Base-by-base conservation (phyloP, 2,113 vertebrate species). In the Nannospalax galili region DNA sequence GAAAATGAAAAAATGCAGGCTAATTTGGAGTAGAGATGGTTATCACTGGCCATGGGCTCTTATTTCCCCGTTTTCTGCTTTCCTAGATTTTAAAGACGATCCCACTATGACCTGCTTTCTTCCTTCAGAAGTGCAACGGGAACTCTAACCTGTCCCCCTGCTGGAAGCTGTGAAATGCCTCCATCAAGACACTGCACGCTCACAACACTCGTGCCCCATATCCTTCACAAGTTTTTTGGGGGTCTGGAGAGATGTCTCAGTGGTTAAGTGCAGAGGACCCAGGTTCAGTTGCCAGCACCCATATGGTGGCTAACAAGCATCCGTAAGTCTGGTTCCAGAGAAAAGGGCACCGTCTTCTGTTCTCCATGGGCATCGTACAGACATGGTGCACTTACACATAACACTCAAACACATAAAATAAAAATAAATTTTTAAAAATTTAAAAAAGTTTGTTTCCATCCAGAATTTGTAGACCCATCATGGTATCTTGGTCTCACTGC, bases 41-140 rank as follows among this genome's bases (percentile, higher is more conserved):
- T 35, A 74, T 40, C n/a, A 93, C 20, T n/a, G 72, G 45, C 35
- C 86, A 16, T 56, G 79, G 60, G 32, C 28, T 37, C 28, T 19
- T 75, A 1, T 78, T 67, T 80, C 56, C 17, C 72, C n/a, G n/a
- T 24, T 52, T 60, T 75, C 28, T 26, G n/a, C 48, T 24, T 28
- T n/a, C 35, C 30, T 69, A 12, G 19, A 30, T 67, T 90, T 93
- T 88, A 77, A 90, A 73, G 73, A 88, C 48, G 28, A 91, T 35
- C 40, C 58, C 24, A 78, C 40, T 58, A 42, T n/a, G 22, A 88
- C 60, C 72, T n/a, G n/a, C n/a, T n/a, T n/a, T n/a, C n/a, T n/a
- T 74, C 88, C 74, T 78, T 70, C 88, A 93, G 94, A 96, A 92
- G 11, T 19, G 81, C 87, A 92, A 19, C 65, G 42, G 86, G 58